Evolutionary conservation across 1,140 invertebrate species (phyloP), one percentile per base, ranked within the genome.

Genomic region (Caenorhabditis inopinata): DNA sequence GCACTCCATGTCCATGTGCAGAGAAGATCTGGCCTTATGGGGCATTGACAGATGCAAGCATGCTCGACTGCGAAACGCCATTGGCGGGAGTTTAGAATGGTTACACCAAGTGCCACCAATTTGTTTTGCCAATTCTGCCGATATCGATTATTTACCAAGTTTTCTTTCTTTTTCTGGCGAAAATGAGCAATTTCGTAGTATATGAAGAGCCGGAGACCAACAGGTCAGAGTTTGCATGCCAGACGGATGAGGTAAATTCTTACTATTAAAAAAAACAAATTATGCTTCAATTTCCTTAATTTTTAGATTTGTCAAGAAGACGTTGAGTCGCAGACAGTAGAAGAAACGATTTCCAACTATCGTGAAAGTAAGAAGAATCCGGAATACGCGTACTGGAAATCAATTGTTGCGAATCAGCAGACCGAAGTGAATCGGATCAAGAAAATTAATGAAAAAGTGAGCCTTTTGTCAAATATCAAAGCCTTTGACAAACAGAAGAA

Each of bases 1-100:
- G n/a, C n/a, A n/a, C n/a, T n/a, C n/a, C n/a, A n/a, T n/a, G n/a
- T n/a, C n/a, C n/a, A n/a, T n/a, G n/a, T n/a, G n/a, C n/a, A n/a
- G n/a, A n/a, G n/a, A n/a, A n/a, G n/a, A n/a, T n/a, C n/a, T n/a
- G n/a, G n/a, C n/a, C n/a, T n/a, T n/a, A n/a, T n/a, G n/a, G n/a
- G n/a, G n/a, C n/a, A n/a, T n/a, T n/a, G n/a, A n/a, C n/a, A n/a
- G n/a, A n/a, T n/a, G 58, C 58, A 68, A 35, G 16, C 32, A 32
- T 32, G 58, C 58, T 42, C 58, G n/a, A n/a, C n/a, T n/a, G n/a
- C n/a, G n/a, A n/a, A n/a, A n/a, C 58, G 23, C 58, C 58, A 68
- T 21, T 42, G 58, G 58, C 58, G 58, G 58, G 32, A 21, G 58
- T 42, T 68, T 68, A n/a, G 58, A 68, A 68, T 58, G 3, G n/a